Base-by-base conservation (phyloP, 2,797 vertebrate species). In the Lithobates sylvaticus region DNA sequence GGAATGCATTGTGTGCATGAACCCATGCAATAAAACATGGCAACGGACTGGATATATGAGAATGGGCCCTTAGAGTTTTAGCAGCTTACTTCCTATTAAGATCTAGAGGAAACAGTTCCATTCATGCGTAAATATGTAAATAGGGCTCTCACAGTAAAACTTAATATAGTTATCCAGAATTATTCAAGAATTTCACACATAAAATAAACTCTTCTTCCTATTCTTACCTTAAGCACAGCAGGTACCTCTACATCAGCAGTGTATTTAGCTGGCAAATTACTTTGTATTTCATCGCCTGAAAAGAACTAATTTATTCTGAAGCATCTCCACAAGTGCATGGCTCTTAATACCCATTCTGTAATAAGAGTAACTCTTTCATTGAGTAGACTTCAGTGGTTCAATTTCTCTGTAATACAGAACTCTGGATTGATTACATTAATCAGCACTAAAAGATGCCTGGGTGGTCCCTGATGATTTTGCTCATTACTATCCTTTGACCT, bases 271-370 rank as follows among this genome's bases (percentile, higher is more conserved):
- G 10, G 75, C 39, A 87, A 83, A 83, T 83, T 67, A 83, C 85
- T 79, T 34, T 16, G 1, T 29, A 47, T 84, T 85, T 23, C 21
- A 74, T 32, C 4, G 65, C 4, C 69, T 12, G 27, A 86, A 71
- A 15, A 21, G 18, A 84, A n/a, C 68, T 88, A 82, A 88, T 84
- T 90, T 87, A 87, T 88, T 78, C 88, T 64, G 73, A 84, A 88
- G 86, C 72, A 27, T 74, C 72, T 29, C 77, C 81, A 54, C 69
- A 87, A 83, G 81, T 83, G 81, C 72, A 27, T 74, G 79, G 74
- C 79, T 86, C 74, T 86, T 78, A 86, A 77, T 82, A 71, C 21
- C 68, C 15, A 74, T 85, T 65, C 39, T 26, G 27, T 71, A 81
- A 81, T 71, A 86, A 68, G 67, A 77, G 73, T 61, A 86, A 71